Base-by-base conservation (phyloP, 2,888 invertebrate genomes). In the Digitonthophagus gazella region DNA sequence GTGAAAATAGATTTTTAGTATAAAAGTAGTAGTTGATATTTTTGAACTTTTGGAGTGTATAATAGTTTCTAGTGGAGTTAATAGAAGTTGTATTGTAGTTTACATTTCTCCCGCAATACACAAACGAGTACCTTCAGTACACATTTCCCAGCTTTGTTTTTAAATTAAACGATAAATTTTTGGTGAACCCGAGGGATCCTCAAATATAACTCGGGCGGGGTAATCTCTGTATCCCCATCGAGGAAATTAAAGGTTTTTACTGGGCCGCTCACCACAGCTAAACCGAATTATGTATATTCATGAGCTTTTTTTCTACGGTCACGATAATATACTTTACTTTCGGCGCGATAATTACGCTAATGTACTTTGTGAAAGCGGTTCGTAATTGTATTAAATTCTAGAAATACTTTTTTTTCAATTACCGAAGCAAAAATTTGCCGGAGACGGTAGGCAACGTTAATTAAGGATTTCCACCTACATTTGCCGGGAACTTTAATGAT, bases 401-500 rank as follows among this genome's bases (percentile, higher is more conserved):
- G 28, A 44, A 44, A 8, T 44, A 3, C 28, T 44, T 44, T 44
- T 44, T 44, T 44, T 44, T 5, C 2, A 11, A 1, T 44, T 2
- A 1, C 28, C 6, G 6, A 8, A 1, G 28, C 8, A 3, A 44
- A 44, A 44, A 44, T 11, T 11, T 6, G 11, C 28, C 28, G 57
- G 15, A 57, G 57, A 16, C 19, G 61, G 18, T 20, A 61, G 61
- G 61, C 20, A 19, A 20, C 61, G 61, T 61, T 61, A 61, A 61
- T 61, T 61, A 61, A 61, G 61, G 61, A 61, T 61, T 61, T 61
- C 61, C 61, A 61, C 19, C 19, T 61, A 61, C 61, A 61, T 61
- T 61, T 61, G 20, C 19, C 3, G 19, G 19, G 61, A 61, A 61
- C 61, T 61, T 61, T 61, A 61, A 61, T 20, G 61, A 61, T 61